These are phyloP conservation scores for Nesogale talazaci DNA, from an alignment of 2,113 vertebrate species.

Conservation along the genomic window DNA sequence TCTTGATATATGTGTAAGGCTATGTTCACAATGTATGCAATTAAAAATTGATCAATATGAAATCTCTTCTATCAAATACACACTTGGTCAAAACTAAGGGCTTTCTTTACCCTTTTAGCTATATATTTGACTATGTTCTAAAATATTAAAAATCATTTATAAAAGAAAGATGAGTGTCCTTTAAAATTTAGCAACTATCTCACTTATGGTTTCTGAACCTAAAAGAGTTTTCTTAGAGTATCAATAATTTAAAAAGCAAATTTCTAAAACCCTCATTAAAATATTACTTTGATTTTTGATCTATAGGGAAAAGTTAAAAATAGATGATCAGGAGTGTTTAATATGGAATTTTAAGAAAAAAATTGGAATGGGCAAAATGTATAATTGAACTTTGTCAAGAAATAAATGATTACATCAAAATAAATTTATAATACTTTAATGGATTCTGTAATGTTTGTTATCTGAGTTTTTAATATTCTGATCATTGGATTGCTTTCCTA, in stretches of 20 bases:
- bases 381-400: background rate
- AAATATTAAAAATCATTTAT: background rate
- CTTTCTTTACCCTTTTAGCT: background rate
- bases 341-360: slow-evolving; percentile 8
- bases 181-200: background rate
- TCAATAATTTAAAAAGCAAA: background rate
- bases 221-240: background rate
- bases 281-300: background rate
- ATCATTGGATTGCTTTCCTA: background rate
- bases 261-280: background rate
- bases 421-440: background rate
- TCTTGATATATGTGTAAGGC: background rate
- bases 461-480: background rate
- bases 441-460: background rate
- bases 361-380: background rate
- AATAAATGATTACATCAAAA: slow-evolving; percentile 14
- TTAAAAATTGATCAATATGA: background rate
- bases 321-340: background rate
- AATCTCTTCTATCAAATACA: background rate
- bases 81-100: background rate
- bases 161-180: background rate
- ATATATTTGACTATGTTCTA: background rate
- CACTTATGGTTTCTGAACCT: background rate
- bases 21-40: background rate
- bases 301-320: background rate